Evolutionary conservation across 2,797 vertebrate genomes (phyloP).

Genomic region (Pseudopleuronectes americanus): DNA sequence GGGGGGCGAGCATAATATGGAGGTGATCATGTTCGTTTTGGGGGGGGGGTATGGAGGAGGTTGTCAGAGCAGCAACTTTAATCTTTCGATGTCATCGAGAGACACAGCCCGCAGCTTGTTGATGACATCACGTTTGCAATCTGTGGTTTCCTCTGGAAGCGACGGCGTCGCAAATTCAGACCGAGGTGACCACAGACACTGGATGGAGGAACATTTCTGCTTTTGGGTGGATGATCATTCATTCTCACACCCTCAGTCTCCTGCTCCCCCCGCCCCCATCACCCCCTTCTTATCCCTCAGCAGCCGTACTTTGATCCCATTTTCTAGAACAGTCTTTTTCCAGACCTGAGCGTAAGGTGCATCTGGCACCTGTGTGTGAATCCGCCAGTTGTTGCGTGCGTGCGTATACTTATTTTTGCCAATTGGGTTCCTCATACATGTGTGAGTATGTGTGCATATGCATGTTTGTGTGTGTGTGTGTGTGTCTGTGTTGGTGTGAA

Average conservation of each 20-base stretch:
- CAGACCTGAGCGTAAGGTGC: constrained; percentile 48
- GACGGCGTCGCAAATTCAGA: neutral
- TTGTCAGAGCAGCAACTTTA: constrained; percentile 47
- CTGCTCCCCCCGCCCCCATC: constrained; percentile 7
- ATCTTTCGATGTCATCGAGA: constrained; percentile 67
- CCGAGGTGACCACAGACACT: constrained; percentile 24
- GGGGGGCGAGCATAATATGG: neutral
- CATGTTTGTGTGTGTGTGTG: constrained; percentile 23
- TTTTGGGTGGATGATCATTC: constrained; percentile 37
- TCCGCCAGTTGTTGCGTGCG: neutral
- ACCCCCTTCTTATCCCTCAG: constrained; percentile 27
- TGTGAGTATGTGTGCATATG: constrained; percentile 6
- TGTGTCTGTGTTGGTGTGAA: constrained; percentile 24
- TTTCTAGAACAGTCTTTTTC: constrained; percentile 75
- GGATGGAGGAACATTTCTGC: constrained; percentile 16
- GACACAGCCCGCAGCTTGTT: constrained; percentile 59
- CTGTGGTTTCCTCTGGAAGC: constrained; percentile 25
- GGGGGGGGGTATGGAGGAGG: neutral
- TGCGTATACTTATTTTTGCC: constrained; percentile 28
- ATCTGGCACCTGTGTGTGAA: constrained; percentile 62
- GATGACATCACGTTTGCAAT: constrained; percentile 65
- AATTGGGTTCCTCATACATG: constrained; percentile 2
- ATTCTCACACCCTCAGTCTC: constrained; percentile 41
- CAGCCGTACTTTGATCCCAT: constrained; percentile 60
- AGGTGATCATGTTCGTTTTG: neutral